Evolutionary conservation across 2,113 vertebrate genomes (phyloP).

Genomic region (Boulengeromyrus knoepffleri): DNA sequence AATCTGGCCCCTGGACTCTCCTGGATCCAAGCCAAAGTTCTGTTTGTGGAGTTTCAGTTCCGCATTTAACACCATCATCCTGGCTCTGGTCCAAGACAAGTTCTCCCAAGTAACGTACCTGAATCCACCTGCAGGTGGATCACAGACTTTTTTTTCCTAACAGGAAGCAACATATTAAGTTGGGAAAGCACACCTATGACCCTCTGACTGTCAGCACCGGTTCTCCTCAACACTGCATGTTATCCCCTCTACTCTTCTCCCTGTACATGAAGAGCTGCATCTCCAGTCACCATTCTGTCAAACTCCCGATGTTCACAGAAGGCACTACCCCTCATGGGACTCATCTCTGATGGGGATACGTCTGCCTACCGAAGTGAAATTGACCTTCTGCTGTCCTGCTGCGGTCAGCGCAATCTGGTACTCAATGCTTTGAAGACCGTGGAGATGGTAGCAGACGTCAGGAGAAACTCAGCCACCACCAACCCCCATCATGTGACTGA

Average conservation of each 20-base stretch:
- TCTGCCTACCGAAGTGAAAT: background rate
- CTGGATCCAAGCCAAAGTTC: background rate
- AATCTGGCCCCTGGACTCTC: background rate
- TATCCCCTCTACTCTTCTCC: background rate
- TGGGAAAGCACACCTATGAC: background rate
- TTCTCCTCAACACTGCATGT: background rate
- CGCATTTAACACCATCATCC: background rate
- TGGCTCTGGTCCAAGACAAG: background rate
- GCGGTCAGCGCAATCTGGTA: background rate
- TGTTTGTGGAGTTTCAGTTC: background rate
- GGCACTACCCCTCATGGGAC: background rate
- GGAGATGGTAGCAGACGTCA: background rate
- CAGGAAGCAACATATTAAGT: background rate
- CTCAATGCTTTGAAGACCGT: background rate
- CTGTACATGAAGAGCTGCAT: background rate
- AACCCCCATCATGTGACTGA: background rate
- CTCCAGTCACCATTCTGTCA: background rate
- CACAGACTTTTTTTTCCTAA: background rate
- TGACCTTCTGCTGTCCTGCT: background rate
- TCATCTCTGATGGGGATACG: background rate
- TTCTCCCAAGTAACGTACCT: background rate
- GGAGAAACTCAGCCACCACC: background rate
- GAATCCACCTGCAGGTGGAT: background rate
- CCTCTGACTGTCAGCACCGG: background rate
- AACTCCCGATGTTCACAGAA: background rate